A percentile compares a stretch with the other conserved stretches of the same genome.
Conservation (phyloP, 1,140 invertebrate genomes). For the Samia ricini region DNA sequence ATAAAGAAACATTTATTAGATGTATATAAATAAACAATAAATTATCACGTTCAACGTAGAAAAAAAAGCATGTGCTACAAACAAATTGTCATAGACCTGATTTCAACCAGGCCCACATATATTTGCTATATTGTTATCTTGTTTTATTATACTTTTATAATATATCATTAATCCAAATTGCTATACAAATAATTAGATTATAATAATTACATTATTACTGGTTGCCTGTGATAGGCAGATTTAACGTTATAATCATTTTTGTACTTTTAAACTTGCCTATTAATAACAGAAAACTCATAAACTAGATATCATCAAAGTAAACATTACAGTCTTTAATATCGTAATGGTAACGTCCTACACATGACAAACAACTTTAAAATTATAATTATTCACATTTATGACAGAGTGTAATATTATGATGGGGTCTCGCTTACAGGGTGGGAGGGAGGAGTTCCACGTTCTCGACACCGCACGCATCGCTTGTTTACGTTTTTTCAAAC, state of each 20-base stretch:
- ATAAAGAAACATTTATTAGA: too few relatives aligned
- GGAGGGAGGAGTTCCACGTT: slow-evolving; percentile 42
- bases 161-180: too few relatives aligned
- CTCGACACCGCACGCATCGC: slow-evolving; percentile 33
- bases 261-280: not conserved
- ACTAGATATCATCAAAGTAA: slow-evolving; percentile 18
- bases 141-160: too few relatives aligned
- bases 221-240: not conserved
- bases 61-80: too few relatives aligned
- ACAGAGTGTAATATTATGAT: slow-evolving; percentile 8
- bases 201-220: too few relatives aligned
- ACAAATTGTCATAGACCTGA: too few relatives aligned
- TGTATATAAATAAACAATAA: too few relatives aligned
- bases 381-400: slow-evolving; percentile 33
- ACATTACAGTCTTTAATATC: slow-evolving; percentile 16
- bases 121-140: too few relatives aligned
- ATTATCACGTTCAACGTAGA: too few relatives aligned
- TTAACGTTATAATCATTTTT: not conserved
- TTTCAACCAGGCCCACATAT: too few relatives aligned
- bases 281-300: slow-evolving; percentile 3
- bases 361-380: slow-evolving; percentile 29
- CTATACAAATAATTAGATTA: too few relatives aligned
- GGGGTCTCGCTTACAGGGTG: slow-evolving; percentile 26
- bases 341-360: slow-evolving; percentile 25
- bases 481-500: slow-evolving; percentile 73